A percentile compares a stretch with the other conserved stretches of the same genome.
Conservation (phyloP, 2,888 invertebrate species). For the Aelia acuminata region DNA sequence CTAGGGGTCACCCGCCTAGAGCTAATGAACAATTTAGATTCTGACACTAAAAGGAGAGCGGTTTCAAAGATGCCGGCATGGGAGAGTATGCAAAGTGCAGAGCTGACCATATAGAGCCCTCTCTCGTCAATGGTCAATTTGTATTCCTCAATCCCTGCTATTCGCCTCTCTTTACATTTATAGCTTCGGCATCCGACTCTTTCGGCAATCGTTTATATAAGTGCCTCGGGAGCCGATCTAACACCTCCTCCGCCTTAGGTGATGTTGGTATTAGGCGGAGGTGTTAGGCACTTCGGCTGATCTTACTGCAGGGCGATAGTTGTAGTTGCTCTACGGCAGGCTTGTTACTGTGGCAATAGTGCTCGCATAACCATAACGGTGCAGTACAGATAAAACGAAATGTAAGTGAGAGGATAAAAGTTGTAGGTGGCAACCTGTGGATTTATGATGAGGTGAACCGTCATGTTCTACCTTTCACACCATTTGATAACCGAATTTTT, state of each 20-base stretch:
- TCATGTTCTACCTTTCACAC: not conserved
- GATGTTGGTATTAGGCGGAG: not conserved
- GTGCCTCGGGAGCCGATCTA: conserved; percentile 20
- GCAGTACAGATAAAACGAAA: not conserved
- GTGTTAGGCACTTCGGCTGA: not conserved
- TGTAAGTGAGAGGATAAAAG: conserved; percentile 2
- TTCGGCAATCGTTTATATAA: conserved; percentile 51
- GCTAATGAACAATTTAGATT: conserved; percentile 51
- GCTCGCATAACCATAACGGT: conserved; percentile 1
- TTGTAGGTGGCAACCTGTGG: not conserved
- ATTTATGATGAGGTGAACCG: not conserved
- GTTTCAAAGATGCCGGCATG: conserved; percentile 38
- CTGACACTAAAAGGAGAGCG: conserved; percentile 48
- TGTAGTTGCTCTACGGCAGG: not conserved
- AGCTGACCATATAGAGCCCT: conserved; percentile 56
- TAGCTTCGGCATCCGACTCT: conserved; percentile 48
- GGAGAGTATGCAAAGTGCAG: conserved; percentile 48
- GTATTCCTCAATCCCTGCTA: conserved; percentile 55
- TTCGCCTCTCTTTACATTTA: conserved; percentile 49
- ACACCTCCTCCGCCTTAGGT: not conserved
- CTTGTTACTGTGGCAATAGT: not conserved
- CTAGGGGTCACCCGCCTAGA: conserved; percentile 18
- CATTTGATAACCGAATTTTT: not conserved
- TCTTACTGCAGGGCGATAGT: not conserved
- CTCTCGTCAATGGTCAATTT: conserved; percentile 53